Evolutionary conservation across 2,888 invertebrate species (phyloP).

Genomic region (Anticlea derivata): DNA sequence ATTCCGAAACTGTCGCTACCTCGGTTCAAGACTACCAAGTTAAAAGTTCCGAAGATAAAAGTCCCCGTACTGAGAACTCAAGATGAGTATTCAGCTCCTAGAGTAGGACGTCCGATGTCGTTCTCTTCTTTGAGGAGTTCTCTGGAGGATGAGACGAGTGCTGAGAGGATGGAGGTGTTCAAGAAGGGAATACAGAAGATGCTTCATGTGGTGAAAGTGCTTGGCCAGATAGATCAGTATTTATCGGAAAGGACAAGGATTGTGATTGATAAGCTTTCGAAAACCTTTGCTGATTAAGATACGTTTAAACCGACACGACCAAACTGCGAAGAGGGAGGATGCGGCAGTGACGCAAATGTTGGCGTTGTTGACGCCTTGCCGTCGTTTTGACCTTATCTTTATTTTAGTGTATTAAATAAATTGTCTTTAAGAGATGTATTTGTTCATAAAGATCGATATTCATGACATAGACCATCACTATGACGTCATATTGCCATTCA

Average conservation of each 20-base stretch:
- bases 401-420: too few species aligned
- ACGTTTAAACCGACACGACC: too few species aligned
- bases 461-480: too few species aligned
- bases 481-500: too few species aligned
- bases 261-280: constrained; percentile 68
- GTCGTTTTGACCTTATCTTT: too few species aligned
- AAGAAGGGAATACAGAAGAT: constrained; percentile 75
- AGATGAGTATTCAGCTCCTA: constrained; percentile 48
- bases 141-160: constrained; percentile 62
- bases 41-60: constrained; percentile 55
- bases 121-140: constrained; percentile 47
- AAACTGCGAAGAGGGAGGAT: too few species aligned
- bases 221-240: constrained; percentile 72
- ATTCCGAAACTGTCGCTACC: constrained; percentile 50
- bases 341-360: too few species aligned
- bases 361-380: too few species aligned
- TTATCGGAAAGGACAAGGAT: constrained; percentile 71
- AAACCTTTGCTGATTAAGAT: constrained; percentile 63
- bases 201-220: constrained; percentile 70
- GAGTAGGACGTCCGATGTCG: constrained; percentile 53
- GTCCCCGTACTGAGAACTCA: constrained; percentile 56
- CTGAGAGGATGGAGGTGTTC: constrained; percentile 69
- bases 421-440: too few species aligned
- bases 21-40: constrained; percentile 48
- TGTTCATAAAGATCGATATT: too few species aligned